Conservation (phyloP, 2,888 invertebrate species). For the Drosophila antonietae region DNA sequence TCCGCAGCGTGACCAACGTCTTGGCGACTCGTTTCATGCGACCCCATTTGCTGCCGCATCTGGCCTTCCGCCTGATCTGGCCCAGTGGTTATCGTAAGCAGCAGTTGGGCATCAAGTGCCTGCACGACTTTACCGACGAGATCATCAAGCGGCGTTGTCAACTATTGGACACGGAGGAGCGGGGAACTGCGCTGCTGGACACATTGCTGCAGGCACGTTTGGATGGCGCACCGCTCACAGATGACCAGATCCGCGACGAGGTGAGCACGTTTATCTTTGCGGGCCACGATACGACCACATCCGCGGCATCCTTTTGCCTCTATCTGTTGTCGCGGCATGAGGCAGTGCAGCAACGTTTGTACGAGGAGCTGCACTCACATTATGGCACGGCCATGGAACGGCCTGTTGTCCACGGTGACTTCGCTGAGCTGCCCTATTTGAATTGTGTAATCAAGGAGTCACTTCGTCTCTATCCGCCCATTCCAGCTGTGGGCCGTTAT, state of each 20-base stretch:
- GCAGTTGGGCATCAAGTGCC: slow-evolving; percentile 83
- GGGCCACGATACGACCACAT: slow-evolving; percentile 84
- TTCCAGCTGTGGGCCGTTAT: slow-evolving; percentile 87
- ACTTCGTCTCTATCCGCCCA: slow-evolving; percentile 88
- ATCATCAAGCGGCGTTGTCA: slow-evolving; percentile 85
- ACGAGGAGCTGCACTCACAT: slow-evolving; percentile 72
- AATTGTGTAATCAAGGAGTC: slow-evolving; percentile 89
- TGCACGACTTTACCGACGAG: slow-evolving; percentile 85
- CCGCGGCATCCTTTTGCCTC: slow-evolving; percentile 81
- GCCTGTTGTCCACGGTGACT: slow-evolving; percentile 64
- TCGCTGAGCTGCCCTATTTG: slow-evolving; percentile 83
- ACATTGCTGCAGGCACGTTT: slow-evolving; percentile 87
- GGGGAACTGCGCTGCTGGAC: slow-evolving; percentile 87
- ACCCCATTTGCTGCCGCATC: slow-evolving; percentile 62
- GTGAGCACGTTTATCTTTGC: slow-evolving; percentile 91
- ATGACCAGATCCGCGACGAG: slow-evolving; percentile 88
- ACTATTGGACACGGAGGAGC: slow-evolving; percentile 29
- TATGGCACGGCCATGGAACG: slow-evolving; percentile 68
- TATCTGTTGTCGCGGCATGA: slow-evolving; percentile 79
- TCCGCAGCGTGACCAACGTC: slow-evolving; percentile 71
- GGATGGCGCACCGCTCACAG: slow-evolving; percentile 86
- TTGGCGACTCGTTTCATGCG: slow-evolving; percentile 74
- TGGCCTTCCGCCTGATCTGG: slow-evolving; percentile 61
- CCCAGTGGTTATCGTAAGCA: slow-evolving; percentile 81
- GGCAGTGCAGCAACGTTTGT: slow-evolving; percentile 75